A percentile compares a stretch with the other conserved stretches of the same genome.
phyloP scores from a whole-genome alignment of 2,888 invertebrate genomes.

The Rhagium mordax region DNA sequence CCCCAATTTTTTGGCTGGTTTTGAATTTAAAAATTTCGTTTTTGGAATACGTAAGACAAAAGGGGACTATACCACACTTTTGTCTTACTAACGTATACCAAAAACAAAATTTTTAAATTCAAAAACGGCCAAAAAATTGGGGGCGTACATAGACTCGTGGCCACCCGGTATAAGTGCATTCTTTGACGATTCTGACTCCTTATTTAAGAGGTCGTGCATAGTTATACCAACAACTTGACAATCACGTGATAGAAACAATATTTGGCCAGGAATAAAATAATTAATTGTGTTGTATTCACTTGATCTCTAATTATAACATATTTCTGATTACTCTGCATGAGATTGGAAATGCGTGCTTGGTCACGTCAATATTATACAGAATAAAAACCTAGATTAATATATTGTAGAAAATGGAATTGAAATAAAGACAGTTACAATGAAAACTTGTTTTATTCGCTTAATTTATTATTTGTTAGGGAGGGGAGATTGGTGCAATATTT shows the following conservation, averaged over 20 bases:
- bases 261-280: slow-evolving; percentile 11
- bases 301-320: slow-evolving; percentile 49
- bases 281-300: slow-evolving; percentile 35
- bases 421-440: slow-evolving; percentile 67
- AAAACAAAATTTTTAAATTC: too few relatives aligned
- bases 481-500: too few relatives aligned
- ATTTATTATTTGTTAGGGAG: too few relatives aligned
- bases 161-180: too few relatives aligned
- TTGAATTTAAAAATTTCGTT: too few relatives aligned
- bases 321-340: slow-evolving; percentile 67
- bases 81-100: too few relatives aligned
- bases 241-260: slow-evolving; percentile 5
- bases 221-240: slow-evolving; percentile 28
- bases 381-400: slow-evolving; percentile 56
- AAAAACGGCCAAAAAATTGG: too few relatives aligned
- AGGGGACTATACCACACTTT: too few relatives aligned
- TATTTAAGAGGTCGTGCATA: neutral
- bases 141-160: too few relatives aligned
- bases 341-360: slow-evolving; percentile 61
- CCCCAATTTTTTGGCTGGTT: too few relatives aligned
- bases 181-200: neutral
- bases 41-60: too few relatives aligned
- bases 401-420: slow-evolving; percentile 70
- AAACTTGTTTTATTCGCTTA: slow-evolving; percentile 8
- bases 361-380: slow-evolving; percentile 62